Evolutionary conservation across 2,113 vertebrate species (phyloP).

Genomic region (Xerus inauris): DNA sequence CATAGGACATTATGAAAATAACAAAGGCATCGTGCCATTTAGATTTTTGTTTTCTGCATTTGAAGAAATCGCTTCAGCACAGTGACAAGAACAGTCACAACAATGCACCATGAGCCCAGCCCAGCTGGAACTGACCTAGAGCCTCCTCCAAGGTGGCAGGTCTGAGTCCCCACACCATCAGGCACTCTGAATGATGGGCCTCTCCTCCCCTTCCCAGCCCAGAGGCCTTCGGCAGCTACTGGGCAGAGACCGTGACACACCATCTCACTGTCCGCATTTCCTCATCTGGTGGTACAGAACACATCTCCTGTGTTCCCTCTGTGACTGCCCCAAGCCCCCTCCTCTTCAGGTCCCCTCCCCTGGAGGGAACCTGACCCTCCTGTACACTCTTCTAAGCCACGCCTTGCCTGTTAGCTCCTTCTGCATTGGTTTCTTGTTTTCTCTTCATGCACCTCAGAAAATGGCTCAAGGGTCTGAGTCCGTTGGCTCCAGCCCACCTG

Average conservation of each 20-base stretch:
- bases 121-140: neutral
- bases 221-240: rapidly evolving
- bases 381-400: rapidly evolving
- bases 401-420: too few relatives aligned
- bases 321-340: neutral
- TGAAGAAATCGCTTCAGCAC: neutral
- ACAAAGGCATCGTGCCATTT: rapidly evolving
- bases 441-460: rapidly evolving
- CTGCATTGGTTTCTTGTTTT: neutral
- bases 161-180: neutral
- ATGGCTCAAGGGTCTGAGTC: neutral
- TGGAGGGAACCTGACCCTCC: rapidly evolving
- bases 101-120: rapidly evolving
- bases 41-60: neutral
- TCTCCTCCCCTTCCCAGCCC: neutral
- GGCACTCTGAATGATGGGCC: rapidly evolving
- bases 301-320: neutral
- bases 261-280: neutral
- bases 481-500: rapidly evolving
- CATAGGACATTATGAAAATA: neutral
- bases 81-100: rapidly evolving
- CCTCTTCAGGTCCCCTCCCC: neutral
- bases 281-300: neutral
- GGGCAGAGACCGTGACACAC: neutral
- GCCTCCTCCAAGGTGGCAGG: neutral